Evolutionary conservation across 1,140 invertebrate genomes (phyloP).

Genomic region (Augochlora pura): DNA sequence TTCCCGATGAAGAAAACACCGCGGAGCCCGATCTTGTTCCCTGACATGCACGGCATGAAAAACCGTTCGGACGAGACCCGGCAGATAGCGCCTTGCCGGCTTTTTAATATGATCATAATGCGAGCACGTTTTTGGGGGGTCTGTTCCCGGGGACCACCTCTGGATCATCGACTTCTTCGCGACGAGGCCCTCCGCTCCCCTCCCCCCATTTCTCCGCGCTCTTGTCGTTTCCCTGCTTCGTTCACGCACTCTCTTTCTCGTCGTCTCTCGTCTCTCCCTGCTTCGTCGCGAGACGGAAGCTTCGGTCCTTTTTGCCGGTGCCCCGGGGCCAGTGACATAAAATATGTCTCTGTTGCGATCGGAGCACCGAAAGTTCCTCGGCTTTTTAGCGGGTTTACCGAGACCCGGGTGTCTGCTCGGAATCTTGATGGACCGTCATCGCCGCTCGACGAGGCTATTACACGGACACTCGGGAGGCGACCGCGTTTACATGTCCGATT

Average conservation of each 20-base stretch:
- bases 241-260: constrained; percentile 17
- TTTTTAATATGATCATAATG: constrained; percentile 67
- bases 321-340: constrained; percentile 63
- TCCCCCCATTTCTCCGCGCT: constrained; percentile 3
- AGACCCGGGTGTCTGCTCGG: constrained; percentile 68
- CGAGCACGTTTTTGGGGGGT: constrained; percentile 56
- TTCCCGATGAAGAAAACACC: constrained; percentile 44
- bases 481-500: constrained; percentile 20
- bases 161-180: constrained; percentile 38
- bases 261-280: constrained; percentile 1
- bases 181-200: neutral
- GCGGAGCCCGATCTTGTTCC: constrained; percentile 37
- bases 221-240: constrained; percentile 19
- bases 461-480: constrained; percentile 24
- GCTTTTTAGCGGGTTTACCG: constrained; percentile 66
- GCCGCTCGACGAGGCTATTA: constrained; percentile 58
- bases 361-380: constrained; percentile 57
- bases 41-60: constrained; percentile 45
- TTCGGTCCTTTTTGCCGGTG: constrained; percentile 48
- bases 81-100: constrained; percentile 50
- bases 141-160: constrained; percentile 56
- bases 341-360: constrained; percentile 73
- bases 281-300: constrained; percentile 53
- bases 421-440: constrained; percentile 74
- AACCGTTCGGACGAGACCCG: constrained; percentile 27